Base-by-base conservation (phyloP, 2,797 vertebrate genomes). In the Hylomyscus alleni region DNA sequence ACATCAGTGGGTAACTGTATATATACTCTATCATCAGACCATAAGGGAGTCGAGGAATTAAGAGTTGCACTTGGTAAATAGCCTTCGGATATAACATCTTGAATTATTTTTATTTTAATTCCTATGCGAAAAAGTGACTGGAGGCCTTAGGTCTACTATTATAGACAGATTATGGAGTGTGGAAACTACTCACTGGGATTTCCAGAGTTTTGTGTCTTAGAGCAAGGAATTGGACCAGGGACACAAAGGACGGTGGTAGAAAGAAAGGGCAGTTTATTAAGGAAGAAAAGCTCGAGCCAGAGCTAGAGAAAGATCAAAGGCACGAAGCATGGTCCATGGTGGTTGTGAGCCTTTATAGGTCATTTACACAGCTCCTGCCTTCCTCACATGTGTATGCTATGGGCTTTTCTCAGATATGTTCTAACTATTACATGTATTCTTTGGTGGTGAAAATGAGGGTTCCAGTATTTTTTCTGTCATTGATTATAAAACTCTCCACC, bases 101-200 rank as follows among this genome's bases (percentile, higher is more conserved):
- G 52, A 95, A 84, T 91, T 89, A 80, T 84, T 95, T 96, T 26
- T 92, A 54, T 72, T 95, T 94, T 52, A 29, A 87, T 84, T 77
- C n/a, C 31, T 89, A 15, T 76, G 65, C 52, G 31, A 72, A 86
- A 96, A 91, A 80, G 22, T 34, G 3, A 89, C 24, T 7, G 11
- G 15, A 52, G 37, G 29, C 47, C 19, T 89, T 72, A 62, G 75
- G 65, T 91, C 65, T 75, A 62, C 82, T 89, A 19, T 47, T 60
- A 31, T 75, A 88, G 72, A 24, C 72, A 76, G 17, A 60, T 58
- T 5, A n/a, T 87, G 83, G 20, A n/a, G 83, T 52, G 31, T 34
- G 26, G 72, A 76, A 22, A 29, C 5, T 31, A 34, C 40, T 54
- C 19, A 75, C 52, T 24, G 54, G 37, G 11, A 37, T 75, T 76